A percentile compares a stretch with the other conserved stretches of the same genome.
phyloP scores from a whole-genome alignment of 2,888 invertebrate species.

The Chaitophorus viminalis region DNA sequence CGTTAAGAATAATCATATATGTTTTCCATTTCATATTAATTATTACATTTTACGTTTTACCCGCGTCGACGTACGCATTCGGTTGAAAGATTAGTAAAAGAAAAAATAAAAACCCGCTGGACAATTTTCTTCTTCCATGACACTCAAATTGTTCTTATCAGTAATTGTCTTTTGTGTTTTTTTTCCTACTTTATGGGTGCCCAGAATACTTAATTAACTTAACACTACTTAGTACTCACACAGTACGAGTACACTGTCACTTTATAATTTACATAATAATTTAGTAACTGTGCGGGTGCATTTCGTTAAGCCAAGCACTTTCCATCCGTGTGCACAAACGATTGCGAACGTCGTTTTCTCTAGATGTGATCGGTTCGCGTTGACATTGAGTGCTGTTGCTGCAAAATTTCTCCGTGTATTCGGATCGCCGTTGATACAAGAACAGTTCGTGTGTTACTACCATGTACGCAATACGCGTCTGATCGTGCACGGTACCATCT shows the following conservation, averaged over 20 bases:
- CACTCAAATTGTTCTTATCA: constrained; percentile 35
- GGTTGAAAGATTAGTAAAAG: not conserved
- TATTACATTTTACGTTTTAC: too few species aligned
- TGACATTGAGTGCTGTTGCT: not conserved
- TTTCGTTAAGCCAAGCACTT: not conserved
- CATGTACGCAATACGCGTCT: constrained; percentile 7
- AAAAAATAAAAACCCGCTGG: constrained; percentile 14
- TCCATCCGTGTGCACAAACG: constrained; percentile 2
- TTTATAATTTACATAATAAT: not conserved
- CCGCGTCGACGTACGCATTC: not conserved
- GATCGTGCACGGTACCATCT: not conserved
- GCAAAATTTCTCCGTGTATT: not conserved
- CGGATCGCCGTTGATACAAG: not conserved
- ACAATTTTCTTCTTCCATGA: constrained; percentile 54
- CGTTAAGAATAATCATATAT: too few species aligned
- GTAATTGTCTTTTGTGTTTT: constrained; percentile 46
- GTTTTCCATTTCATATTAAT: too few species aligned
- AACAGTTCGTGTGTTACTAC: not conserved
- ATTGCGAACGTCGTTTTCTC: not conserved
- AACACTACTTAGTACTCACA: not conserved
- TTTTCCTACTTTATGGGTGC: constrained; percentile 49
- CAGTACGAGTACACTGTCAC: not conserved
- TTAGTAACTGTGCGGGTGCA: not conserved
- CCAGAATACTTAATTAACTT: constrained; percentile 54
- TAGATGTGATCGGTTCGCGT: not conserved